These are phyloP conservation scores for Ctenodactylus gundi DNA, from an alignment of 2,113 vertebrate genomes.

Conservation along the genomic window DNA sequence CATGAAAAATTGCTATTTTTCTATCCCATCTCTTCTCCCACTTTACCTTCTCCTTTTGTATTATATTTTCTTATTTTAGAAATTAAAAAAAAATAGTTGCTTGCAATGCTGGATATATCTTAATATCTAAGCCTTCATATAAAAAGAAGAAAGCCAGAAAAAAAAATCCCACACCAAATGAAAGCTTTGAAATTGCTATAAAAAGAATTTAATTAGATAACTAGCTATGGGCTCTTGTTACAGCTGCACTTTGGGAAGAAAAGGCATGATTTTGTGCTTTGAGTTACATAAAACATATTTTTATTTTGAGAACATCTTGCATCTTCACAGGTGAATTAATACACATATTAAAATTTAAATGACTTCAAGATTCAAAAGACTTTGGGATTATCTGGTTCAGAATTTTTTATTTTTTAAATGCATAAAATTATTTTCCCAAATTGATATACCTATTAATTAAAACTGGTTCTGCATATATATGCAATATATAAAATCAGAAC, in stretches of 20 bases:
- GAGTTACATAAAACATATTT: constrained; percentile 33
- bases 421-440: background rate
- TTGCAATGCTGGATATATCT: constrained; percentile 26
- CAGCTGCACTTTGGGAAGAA: constrained; percentile 33
- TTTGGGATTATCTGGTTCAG: background rate
- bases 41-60: background rate
- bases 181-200: background rate
- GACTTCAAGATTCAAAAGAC: background rate
- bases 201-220: constrained; percentile 39
- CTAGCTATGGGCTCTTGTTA: background rate
- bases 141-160: background rate
- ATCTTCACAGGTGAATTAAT: constrained; percentile 35
- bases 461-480: background rate
- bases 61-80: background rate
- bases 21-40: background rate
- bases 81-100: background rate
- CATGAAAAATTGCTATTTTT: background rate
- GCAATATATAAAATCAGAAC: background rate
- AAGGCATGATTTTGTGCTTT: constrained; percentile 35
- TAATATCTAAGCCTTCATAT: background rate
- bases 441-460: background rate
- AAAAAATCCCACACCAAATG: background rate
- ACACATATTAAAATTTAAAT: background rate
- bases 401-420: background rate
- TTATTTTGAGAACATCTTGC: constrained; percentile 37